A percentile compares a stretch with the other conserved stretches of the same genome.
Evolutionary conservation across 2,888 invertebrate species (phyloP).

Genomic region (Drosophila anomalata): DNA sequence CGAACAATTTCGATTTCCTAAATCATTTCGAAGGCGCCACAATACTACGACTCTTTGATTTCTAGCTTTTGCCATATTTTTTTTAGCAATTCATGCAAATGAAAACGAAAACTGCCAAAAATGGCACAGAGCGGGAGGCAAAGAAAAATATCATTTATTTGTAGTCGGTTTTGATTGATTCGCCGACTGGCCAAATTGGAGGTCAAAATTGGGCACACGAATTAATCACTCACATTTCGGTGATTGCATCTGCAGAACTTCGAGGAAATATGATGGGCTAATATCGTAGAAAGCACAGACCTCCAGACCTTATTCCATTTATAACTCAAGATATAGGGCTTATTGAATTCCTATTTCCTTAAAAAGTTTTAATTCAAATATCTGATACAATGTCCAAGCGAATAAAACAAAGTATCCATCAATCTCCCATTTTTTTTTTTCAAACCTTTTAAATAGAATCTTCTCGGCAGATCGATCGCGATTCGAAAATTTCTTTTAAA

Average conservation of each 20-base stretch:
- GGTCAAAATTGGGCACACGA: slow-evolving; percentile 60
- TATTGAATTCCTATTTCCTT: not conserved
- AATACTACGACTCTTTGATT: slow-evolving; percentile 31
- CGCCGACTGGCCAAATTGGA: slow-evolving; percentile 71
- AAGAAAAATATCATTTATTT: slow-evolving; percentile 52
- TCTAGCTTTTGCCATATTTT: slow-evolving; percentile 27
- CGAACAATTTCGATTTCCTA: slow-evolving; percentile 41
- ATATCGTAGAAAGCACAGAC: not conserved
- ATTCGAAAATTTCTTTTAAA: slow-evolving; percentile 14
- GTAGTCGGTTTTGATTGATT: slow-evolving; percentile 70
- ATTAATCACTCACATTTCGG: slow-evolving; percentile 70
- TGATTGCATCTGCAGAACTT: slow-evolving; percentile 39
- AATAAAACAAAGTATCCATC: slow-evolving; percentile 22
- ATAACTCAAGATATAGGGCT: not conserved
- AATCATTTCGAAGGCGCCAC: slow-evolving; percentile 16
- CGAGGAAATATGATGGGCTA: slow-evolving; percentile 1
- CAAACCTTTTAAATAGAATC: slow-evolving; percentile 30
- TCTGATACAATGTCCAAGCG: not conserved
- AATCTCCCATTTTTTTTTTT: slow-evolving; percentile 3
- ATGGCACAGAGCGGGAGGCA: slow-evolving; percentile 40
- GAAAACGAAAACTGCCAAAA: slow-evolving; percentile 72
- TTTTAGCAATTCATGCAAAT: slow-evolving; percentile 72
- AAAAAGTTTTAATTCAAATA: not conserved
- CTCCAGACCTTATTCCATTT: not conserved
- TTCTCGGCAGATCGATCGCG: not conserved